These are phyloP conservation scores for Gortyna flavago DNA, from an alignment of 2,888 invertebrate species.

Conservation along the genomic window DNA sequence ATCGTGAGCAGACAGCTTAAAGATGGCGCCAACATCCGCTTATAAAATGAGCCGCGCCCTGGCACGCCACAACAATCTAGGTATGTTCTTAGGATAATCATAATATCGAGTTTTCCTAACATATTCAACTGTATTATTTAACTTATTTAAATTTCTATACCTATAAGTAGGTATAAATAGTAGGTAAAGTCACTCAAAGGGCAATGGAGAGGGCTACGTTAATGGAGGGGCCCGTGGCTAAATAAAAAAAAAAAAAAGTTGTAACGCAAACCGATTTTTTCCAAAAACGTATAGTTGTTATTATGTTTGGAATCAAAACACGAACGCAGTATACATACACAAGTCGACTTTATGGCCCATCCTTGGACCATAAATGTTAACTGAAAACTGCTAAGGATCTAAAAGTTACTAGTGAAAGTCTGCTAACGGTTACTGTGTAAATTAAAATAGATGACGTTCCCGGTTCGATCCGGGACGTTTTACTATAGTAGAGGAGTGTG, in stretches of 20 bases:
- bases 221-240: too few species aligned
- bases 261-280: not conserved
- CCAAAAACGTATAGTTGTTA: not conserved
- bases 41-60: slow-evolving; percentile 47
- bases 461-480: slow-evolving; percentile 33
- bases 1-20: slow-evolving; percentile 1
- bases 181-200: not conserved
- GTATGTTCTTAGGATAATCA: not conserved
- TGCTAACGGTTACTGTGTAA: slow-evolving; percentile 34
- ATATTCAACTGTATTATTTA: too few species aligned
- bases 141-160: too few species aligned
- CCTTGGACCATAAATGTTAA: slow-evolving; percentile 31
- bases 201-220: too few species aligned
- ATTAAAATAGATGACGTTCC: slow-evolving; percentile 35
- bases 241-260: too few species aligned
- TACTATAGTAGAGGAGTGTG: too few species aligned
- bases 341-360: slow-evolving; percentile 16
- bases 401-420: slow-evolving; percentile 60
- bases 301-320: not conserved
- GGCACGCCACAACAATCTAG: slow-evolving; percentile 10
- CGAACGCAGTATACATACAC: not conserved
- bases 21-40: slow-evolving; percentile 45
- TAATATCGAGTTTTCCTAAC: not conserved
- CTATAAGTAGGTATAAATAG: not conserved
- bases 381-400: slow-evolving; percentile 51